Evolutionary conservation across 2,797 vertebrate species (phyloP), one percentile per base, ranked within the genome.

Genomic region (Gymnoscopelus microlampas): DNA sequence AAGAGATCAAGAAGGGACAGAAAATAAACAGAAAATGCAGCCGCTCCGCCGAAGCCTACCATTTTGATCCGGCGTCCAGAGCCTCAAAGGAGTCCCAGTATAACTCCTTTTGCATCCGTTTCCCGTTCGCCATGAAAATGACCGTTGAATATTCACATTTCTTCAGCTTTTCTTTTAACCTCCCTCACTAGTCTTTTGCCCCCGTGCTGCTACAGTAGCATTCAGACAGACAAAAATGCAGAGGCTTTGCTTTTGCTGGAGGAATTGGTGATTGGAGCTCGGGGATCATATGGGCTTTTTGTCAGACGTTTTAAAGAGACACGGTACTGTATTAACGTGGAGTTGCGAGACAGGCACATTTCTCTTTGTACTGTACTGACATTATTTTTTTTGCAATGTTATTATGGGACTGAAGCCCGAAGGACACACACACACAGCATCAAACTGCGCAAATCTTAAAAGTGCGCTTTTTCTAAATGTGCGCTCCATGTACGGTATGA

Each of bases 231-330:
- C 91, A 92, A 88, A 93, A 92, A 93, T 92, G 93, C 94, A 92
- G 92, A 91, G 91, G 89, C 93, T 44, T 19, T 93, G 94, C 93
- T 92, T 92, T 88, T 91, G 94, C 93, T 88, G 90, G 76, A 92
- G 91, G 89, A 94, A 87, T 88, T 92, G 94, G 90, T 95, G 95
- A 96, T 95, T 95, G 95, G 95, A 95, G 95, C 93, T 91, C 89
- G 47, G 92, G 93, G 94, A 95, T 95, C 95, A 95, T 91, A 94
- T 95, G 95, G 95, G 93, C 93, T 94, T 92, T 93, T 94, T 94
- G 95, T 94, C 92, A 90, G 92, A 91, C 85, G 89, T 60, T 94
- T 96, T 95, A 96, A 96, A 96, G 95, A 90, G 95, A 94, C 95
- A 95, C 87, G 81, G 83, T 87, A 86, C 88, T 85, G 77, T 85